Evolutionary conservation across 92 coral and sea anemone genomes (phyloP).

Genomic region (Palythoa heliodiscus): DNA sequence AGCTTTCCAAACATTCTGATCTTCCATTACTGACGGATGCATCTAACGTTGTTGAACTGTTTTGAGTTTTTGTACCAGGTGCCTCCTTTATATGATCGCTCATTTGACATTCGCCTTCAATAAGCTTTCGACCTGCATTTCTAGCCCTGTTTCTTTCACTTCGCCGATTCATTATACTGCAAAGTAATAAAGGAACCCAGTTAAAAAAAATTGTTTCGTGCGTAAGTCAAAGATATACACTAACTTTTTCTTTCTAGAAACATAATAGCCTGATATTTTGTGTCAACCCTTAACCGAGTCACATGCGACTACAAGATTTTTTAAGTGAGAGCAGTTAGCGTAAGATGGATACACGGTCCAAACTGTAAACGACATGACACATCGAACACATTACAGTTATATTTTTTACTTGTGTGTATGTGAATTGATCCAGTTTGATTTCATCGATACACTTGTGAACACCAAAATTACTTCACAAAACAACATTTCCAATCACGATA

Average conservation of each 20-base stretch:
- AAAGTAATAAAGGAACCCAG: conserved; percentile 7
- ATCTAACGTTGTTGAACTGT: conserved; percentile 4
- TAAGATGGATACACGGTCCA: conserved; percentile 8
- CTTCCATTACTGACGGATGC: conserved; percentile 21
- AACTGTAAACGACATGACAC: conserved; percentile 36
- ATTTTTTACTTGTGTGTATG: conserved; percentile 17
- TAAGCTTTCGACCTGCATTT: conserved; percentile 29
- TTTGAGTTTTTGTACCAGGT: conserved; percentile 24
- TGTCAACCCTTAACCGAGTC: conserved; percentile 1
- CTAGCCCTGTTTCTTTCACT: conserved; percentile 29
- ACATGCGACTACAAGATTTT: not conserved
- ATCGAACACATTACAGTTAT: conserved; percentile 26
- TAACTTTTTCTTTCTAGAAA: not conserved
- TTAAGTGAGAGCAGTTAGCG: not conserved
- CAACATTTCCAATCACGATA: not conserved
- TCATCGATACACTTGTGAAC: not conserved
- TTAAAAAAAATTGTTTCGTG: not conserved
- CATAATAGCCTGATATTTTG: conserved; percentile 8
- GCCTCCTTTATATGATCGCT: conserved; percentile 10
- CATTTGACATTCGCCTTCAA: conserved; percentile 18
- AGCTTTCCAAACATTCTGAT: conserved; percentile 24
- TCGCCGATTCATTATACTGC: conserved; percentile 46
- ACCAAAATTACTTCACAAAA: not conserved
- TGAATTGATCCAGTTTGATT: conserved; percentile 31
- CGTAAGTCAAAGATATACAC: not conserved